A percentile compares a stretch with the other conserved stretches of the same genome.
Evolutionary conservation across 2,888 invertebrate genomes (phyloP).

Genomic region (Hemicrepidius hirtus): DNA sequence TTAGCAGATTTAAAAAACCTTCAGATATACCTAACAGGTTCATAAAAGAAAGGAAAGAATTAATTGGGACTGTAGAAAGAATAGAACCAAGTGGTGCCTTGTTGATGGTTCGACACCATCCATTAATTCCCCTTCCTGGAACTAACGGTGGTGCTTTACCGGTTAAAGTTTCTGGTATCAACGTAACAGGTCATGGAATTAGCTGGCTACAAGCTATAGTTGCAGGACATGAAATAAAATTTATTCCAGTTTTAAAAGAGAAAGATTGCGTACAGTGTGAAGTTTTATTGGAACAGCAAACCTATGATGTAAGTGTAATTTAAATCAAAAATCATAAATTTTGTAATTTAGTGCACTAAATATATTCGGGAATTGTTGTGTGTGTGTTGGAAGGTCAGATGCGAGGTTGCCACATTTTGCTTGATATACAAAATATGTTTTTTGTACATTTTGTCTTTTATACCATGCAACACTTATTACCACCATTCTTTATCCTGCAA

Average conservation of each 20-base stretch:
- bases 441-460: too few species aligned
- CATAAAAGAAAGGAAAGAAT: conserved; percentile 66
- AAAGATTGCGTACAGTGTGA: conserved; percentile 72
- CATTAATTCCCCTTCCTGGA: conserved; percentile 65
- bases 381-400: too few species aligned
- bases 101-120: conserved; percentile 71
- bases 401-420: too few species aligned
- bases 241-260: conserved; percentile 70
- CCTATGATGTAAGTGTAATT: conserved; percentile 64
- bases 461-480: too few species aligned
- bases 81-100: conserved; percentile 69
- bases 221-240: conserved; percentile 68
- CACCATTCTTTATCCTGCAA: too few species aligned
- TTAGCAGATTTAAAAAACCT: conserved; percentile 69
- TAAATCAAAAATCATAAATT: too few species aligned
- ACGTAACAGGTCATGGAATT: conserved; percentile 72
- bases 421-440: too few species aligned
- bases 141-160: conserved; percentile 68
- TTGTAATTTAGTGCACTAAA: too few species aligned
- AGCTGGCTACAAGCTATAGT: conserved; percentile 72
- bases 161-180: conserved; percentile 74
- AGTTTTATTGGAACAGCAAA: conserved; percentile 66
- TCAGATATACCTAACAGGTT: conserved; percentile 70
- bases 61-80: conserved; percentile 69
- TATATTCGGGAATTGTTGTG: too few species aligned